Conservation (phyloP, 1,140 invertebrate species). For the Sitophilus oryzae region DNA sequence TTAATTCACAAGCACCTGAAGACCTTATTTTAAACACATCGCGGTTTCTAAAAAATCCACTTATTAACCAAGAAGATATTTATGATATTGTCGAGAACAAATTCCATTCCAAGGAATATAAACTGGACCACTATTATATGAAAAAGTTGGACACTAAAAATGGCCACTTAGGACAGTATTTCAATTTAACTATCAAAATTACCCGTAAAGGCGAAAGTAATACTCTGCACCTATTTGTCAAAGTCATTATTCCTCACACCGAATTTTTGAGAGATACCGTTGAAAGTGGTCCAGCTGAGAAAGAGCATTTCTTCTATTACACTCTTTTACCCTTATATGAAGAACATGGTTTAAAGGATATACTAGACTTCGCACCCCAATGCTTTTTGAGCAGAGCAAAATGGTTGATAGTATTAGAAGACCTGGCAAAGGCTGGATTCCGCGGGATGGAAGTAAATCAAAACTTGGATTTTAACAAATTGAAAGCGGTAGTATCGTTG, state of each 20-base stretch:
- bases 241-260: constrained; percentile 13
- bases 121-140: constrained; percentile 10
- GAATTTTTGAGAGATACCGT: constrained; percentile 5
- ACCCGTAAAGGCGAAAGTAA: neutral
- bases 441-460: constrained; percentile 8
- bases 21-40: neutral
- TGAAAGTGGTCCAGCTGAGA: no score
- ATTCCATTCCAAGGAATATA: neutral
- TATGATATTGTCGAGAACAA: constrained; percentile 13
- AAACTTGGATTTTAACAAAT: constrained; percentile 7
- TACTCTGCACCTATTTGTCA: constrained; percentile 20
- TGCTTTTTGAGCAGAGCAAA: constrained; percentile 17
- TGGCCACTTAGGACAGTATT: constrained; percentile 27
- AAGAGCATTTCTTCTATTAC: constrained; percentile 27
- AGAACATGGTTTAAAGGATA: constrained; percentile 5
- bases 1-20: neutral
- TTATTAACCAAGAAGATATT: constrained; percentile 18
- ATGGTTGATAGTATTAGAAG: constrained; percentile 24
- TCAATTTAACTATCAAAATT: constrained; percentile 14
- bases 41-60: neutral
- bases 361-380: constrained; percentile 20
- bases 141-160: constrained; percentile 8
- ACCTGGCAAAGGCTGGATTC: constrained; percentile 15
- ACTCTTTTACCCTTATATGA: constrained; percentile 12
- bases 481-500: constrained; percentile 12